Evolutionary conservation across 2,888 invertebrate species (phyloP).

Genomic region (Oscheius sp.): DNA sequence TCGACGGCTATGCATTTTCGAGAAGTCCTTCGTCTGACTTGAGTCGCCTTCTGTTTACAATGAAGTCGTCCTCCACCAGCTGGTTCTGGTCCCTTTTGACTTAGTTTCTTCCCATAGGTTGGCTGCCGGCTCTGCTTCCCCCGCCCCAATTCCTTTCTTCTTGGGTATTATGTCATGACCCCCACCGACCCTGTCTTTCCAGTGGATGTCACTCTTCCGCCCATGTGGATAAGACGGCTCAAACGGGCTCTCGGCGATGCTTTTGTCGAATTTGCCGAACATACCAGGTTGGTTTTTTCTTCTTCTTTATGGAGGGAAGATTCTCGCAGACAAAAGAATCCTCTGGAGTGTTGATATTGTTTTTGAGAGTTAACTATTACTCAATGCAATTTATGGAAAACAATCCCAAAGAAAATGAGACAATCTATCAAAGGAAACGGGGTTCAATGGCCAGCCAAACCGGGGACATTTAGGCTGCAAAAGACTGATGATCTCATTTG

Average conservation of each 20-base stretch:
- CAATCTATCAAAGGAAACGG: background rate
- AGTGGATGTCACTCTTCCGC: constrained; percentile 14
- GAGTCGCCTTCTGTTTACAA: background rate
- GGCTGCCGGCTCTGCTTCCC: background rate
- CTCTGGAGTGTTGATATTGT: background rate
- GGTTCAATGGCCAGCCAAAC: background rate
- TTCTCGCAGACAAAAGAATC: too few relatives aligned
- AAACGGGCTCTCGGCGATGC: constrained; percentile 36
- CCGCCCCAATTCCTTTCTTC: background rate
- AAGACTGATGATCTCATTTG: background rate
- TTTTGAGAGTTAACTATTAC: background rate
- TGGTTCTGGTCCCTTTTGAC: background rate
- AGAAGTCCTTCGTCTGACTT: background rate
- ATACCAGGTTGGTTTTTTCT: constrained; percentile 50
- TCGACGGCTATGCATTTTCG: background rate
- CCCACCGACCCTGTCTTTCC: background rate
- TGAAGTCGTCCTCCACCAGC: background rate
- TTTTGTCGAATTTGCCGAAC: constrained; percentile 60
- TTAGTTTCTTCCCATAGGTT: background rate
- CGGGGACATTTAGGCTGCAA: background rate
- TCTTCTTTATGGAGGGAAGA: background rate
- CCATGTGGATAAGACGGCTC: constrained; percentile 15
- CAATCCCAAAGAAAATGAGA: background rate
- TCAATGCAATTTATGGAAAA: background rate
- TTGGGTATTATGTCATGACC: background rate